A percentile compares a stretch with the other conserved stretches of the same genome.
These are phyloP conservation scores for Enteromius treurensis DNA, from an alignment of 2,797 vertebrate species.

Conservation along the genomic window DNA sequence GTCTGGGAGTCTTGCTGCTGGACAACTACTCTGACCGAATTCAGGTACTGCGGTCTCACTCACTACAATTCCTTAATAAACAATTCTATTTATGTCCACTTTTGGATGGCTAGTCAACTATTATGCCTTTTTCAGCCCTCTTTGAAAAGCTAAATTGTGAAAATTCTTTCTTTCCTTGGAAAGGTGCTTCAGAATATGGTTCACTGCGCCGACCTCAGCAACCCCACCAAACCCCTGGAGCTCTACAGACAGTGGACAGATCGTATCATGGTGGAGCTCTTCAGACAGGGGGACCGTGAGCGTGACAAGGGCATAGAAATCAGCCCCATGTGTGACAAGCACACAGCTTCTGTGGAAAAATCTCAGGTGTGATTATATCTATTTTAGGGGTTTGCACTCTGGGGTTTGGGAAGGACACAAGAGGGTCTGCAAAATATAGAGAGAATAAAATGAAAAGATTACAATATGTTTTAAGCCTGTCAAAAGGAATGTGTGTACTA, in stretches of 20 bases:
- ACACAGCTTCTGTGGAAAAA: constrained; percentile 91
- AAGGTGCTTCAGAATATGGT: constrained; percentile 95
- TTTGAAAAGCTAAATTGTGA: neutral
- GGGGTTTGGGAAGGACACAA: neutral
- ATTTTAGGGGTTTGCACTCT: neutral
- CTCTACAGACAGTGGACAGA: constrained; percentile 91
- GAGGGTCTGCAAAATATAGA: neutral
- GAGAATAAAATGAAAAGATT: neutral
- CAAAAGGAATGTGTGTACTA: neutral
- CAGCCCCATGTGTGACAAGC: constrained; percentile 95
- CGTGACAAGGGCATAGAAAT: constrained; percentile 91
- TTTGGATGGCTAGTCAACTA: neutral
- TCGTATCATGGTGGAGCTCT: constrained; percentile 91
- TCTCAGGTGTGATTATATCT: constrained; percentile 78
- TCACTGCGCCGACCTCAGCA: constrained; percentile 93
- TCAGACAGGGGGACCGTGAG: constrained; percentile 88
- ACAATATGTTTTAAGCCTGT: neutral
- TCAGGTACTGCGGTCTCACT: constrained; percentile 77
- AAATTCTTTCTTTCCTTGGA: neutral
- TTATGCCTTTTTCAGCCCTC: neutral
- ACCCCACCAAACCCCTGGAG: constrained; percentile 91
- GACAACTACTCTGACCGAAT: constrained; percentile 95
- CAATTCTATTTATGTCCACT: neutral
- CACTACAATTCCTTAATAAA: neutral
- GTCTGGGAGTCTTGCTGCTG: constrained; percentile 89